Evolutionary conservation across 2,113 vertebrate genomes (phyloP).

Genomic region (Leucoraja erinaceus): DNA sequence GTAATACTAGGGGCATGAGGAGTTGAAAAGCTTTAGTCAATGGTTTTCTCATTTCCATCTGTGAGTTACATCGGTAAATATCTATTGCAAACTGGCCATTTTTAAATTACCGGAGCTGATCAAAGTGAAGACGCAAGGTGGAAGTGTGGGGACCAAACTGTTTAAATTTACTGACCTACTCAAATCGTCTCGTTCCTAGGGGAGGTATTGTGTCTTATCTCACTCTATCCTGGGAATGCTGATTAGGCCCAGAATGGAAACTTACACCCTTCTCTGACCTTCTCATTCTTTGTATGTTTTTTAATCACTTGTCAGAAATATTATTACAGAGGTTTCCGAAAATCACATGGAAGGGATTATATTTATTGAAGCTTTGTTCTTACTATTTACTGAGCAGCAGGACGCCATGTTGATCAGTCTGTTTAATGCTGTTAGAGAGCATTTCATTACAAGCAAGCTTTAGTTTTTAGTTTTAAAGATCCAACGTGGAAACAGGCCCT

Average conservation of each 20-base stretch:
- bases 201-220: not conserved
- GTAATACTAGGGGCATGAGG: not conserved
- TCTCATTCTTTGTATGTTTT: not conserved
- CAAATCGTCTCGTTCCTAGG: not conserved
- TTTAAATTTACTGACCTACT: not conserved
- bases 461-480: too few relatives aligned
- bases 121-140: not conserved
- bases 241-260: not conserved
- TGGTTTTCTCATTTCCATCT: not conserved
- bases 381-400: too few relatives aligned
- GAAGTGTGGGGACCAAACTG: not conserved
- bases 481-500: too few relatives aligned
- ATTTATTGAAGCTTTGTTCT: not conserved
- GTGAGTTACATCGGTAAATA: not conserved
- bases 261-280: not conserved
- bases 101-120: not conserved
- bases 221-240: not conserved
- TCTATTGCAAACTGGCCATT: not conserved
- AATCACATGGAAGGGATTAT: not conserved
- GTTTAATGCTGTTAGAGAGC: not conserved
- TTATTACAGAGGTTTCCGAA: not conserved
- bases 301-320: not conserved
- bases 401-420: not conserved
- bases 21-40: not conserved
- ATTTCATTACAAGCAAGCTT: not conserved